phyloP scores from a whole-genome alignment of 2,888 invertebrate species.

The Netelia fuscicornis region DNA sequence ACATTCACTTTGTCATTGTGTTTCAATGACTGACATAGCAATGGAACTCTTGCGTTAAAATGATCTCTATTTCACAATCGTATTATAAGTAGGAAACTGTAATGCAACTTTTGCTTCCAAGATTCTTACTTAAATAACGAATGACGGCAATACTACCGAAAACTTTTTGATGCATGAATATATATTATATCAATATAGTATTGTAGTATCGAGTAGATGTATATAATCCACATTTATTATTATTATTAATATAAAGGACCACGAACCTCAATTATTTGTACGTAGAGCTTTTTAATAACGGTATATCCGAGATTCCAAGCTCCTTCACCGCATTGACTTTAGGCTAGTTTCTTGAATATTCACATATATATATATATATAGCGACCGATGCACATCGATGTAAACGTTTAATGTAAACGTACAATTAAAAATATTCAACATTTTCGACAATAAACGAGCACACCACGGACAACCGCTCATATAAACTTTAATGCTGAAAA shows the following conservation, averaged over 20 bases:
- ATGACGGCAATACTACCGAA: not conserved
- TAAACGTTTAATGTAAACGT: not conserved
- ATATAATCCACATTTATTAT: conserved; percentile 13
- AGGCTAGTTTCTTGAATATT: conserved; percentile 11
- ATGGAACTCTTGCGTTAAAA: not conserved
- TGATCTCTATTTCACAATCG: not conserved
- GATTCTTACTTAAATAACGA: not conserved
- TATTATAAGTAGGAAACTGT: not conserved
- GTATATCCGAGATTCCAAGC: not conserved
- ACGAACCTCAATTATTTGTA: conserved; percentile 47
- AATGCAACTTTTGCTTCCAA: not conserved
- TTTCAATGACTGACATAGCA: not conserved
- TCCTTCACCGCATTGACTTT: conserved; percentile 10
- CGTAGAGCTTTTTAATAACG: conserved; percentile 26
- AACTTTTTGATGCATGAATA: not conserved
- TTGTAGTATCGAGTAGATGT: not conserved
- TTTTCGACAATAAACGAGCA: not conserved
- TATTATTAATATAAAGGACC: conserved; percentile 22
- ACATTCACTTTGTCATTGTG: not conserved
- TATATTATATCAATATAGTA: conserved; percentile 8
- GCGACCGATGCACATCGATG: conserved; percentile 9
- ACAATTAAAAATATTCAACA: conserved; percentile 44
- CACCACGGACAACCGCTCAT: not conserved
- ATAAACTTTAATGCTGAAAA: conserved; percentile 16
- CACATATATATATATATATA: conserved; percentile 16